A percentile compares a stretch with the other conserved stretches of the same genome.
Evolutionary conservation across 92 coral and sea anemone species (phyloP).

Genomic region (Ricordea florida): DNA sequence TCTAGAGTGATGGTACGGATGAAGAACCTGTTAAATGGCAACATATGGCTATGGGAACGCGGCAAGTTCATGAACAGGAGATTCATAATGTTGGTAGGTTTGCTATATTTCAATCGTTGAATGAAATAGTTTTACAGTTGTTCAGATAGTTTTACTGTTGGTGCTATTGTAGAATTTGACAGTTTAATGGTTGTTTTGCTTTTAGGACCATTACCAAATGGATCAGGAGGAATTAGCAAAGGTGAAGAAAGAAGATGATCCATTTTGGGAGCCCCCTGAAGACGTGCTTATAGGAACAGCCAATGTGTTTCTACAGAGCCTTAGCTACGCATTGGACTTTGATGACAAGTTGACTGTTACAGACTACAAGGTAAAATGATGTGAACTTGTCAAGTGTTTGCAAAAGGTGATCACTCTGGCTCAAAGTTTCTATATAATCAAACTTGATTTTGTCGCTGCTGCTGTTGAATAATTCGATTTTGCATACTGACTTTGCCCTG

Average conservation of each 20-base stretch:
- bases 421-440: no score
- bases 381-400: no score
- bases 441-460: no score
- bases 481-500: no score
- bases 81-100: constrained; percentile 87
- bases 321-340: constrained; percentile 92
- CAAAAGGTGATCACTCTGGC: no score
- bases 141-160: background rate
- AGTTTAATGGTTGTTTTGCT: background rate
- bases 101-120: no score
- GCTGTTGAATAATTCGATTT: no score
- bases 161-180: background rate
- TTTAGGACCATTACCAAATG: constrained; percentile 88
- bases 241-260: constrained; percentile 87
- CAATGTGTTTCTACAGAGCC: constrained; percentile 94
- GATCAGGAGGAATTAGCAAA: constrained; percentile 83
- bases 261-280: constrained; percentile 98
- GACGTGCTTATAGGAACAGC: constrained; percentile 96
- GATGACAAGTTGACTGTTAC: constrained; percentile 96
- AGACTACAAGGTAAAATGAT: constrained; percentile 82
- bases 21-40: constrained; percentile 91
- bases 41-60: constrained; percentile 98
- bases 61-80: constrained; percentile 98
- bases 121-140: no score
- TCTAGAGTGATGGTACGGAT: constrained; percentile 90